Evolutionary conservation across 2,797 vertebrate species (phyloP).

Genomic region (Echeneis naucrates): DNA sequence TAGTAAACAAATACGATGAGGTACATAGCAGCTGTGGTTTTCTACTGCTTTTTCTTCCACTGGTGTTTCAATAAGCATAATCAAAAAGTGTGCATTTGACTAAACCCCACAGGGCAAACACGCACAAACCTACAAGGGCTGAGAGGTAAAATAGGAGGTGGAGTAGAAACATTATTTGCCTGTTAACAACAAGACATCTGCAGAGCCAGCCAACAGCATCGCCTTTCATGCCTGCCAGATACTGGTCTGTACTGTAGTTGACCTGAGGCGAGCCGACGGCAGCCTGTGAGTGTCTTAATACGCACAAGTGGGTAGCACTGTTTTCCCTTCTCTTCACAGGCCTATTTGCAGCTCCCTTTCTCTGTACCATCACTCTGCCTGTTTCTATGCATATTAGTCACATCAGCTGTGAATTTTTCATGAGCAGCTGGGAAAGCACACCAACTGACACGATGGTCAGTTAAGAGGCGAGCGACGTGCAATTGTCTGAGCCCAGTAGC

Average conservation of each 20-base stretch:
- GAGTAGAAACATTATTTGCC: conserved; percentile 23
- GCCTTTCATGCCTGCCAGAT: conserved; percentile 10
- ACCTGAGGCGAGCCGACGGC: conserved; percentile 28
- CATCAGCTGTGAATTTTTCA: conserved; percentile 58
- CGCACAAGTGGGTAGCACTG: conserved; percentile 7
- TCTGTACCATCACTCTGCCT: conserved; percentile 22
- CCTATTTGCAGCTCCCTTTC: conserved; percentile 26
- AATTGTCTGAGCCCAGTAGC: conserved; percentile 37
- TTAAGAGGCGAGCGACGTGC: conserved; percentile 44
- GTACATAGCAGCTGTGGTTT: neutral
- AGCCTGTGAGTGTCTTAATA: neutral
- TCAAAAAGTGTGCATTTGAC: conserved; percentile 37
- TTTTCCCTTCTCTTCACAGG: conserved; percentile 21
- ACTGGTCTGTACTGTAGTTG: conserved; percentile 15
- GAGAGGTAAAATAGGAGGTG: conserved; percentile 19
- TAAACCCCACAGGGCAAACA: conserved; percentile 36
- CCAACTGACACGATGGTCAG: conserved; percentile 38
- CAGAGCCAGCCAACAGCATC: conserved; percentile 15
- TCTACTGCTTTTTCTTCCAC: conserved; percentile 20
- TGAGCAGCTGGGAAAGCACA: conserved; percentile 35
- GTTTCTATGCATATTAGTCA: conserved; percentile 34
- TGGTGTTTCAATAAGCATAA: conserved; percentile 38
- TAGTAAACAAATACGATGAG: conserved; percentile 28
- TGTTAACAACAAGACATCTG: conserved; percentile 21
- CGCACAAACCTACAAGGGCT: conserved; percentile 38